Evolutionary conservation across 2,888 invertebrate genomes (phyloP), one percentile per base, ranked within the genome.

Genomic region (Nomada ruficornis): DNA sequence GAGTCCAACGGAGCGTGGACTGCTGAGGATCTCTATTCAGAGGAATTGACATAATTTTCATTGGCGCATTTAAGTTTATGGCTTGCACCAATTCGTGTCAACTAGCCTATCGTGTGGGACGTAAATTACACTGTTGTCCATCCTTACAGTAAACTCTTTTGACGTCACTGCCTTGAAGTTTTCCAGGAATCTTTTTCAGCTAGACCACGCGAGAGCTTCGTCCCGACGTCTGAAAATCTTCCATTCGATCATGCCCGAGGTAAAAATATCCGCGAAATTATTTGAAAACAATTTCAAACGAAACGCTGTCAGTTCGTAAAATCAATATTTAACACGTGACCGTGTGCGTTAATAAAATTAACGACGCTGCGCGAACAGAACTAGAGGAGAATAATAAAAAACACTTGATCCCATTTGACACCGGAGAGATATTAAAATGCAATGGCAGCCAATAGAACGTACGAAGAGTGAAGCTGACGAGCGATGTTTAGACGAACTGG

Each of bases 21-120:
- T 52, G 23, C 9, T 5, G n/a, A 9, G 23, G 50, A 26, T 26
- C 50, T n/a, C 67, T 13, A 29, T 55, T 63, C 44, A 64, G 42
- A 23, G 2, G 42, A 70, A 76, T 71, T 50, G 71, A n/a, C 42
- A 50, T 15, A 36, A 71, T 76, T 23, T 64, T 64, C 76, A 64
- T 57, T 57, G 70, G 55, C 50, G 70, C 55, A 23, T 74, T 74
- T 67, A 59, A 60, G 63, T 77, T 77, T 64, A 64, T 64, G 63
- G 55, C 63, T 71, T 23, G 57, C n/a, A 57, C 50, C 71, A 71
- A 77, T 71, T 77, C 42, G 54, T 76, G 71, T 71, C 63, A 77
- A 77, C 76, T 26, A 36, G 36, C 15, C 10, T 50, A 52, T 57
- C 63, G 63, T 42, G 71, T 71, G 71, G 71, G 57, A 64, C 76